phyloP scores from a whole-genome alignment of 1,140 invertebrate species.

The Dinoponera quadriceps region DNA sequence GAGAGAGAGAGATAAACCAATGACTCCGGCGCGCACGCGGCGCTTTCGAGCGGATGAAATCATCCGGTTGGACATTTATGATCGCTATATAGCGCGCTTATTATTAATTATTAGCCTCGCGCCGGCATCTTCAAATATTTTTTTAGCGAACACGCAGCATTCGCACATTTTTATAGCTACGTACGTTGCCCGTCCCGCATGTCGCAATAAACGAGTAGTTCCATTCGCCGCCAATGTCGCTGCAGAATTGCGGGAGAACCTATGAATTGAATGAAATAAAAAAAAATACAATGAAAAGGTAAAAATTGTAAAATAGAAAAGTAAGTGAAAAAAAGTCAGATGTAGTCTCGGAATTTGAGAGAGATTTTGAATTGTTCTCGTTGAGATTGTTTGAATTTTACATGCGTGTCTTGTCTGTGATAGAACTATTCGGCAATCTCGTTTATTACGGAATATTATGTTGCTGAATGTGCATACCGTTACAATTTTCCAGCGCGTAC shows the following conservation, averaged over 20 bases:
- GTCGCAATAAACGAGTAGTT: conserved; percentile 31
- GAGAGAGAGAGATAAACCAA: conserved; percentile 45
- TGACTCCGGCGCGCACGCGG: conserved; percentile 11
- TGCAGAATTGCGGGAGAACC: background rate
- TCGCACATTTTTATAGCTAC: conserved; percentile 13
- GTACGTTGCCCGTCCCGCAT: background rate
- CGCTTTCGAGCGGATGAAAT: conserved; percentile 29
- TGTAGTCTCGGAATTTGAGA: too few species aligned
- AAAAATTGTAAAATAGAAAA: too few species aligned
- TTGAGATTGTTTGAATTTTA: background rate
- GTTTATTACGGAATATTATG: background rate
- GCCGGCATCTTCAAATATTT: conserved; percentile 17
- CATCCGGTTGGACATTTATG: conserved; percentile 49
- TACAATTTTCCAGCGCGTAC: background rate
- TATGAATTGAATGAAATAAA: background rate
- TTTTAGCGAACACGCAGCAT: background rate
- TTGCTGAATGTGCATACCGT: background rate
- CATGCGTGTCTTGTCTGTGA: background rate
- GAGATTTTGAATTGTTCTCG: background rate
- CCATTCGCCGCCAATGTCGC: background rate
- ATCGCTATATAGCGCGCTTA: conserved; percentile 4
- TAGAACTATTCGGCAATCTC: background rate
- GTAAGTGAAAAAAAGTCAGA: too few species aligned
- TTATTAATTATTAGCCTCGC: conserved; percentile 52
- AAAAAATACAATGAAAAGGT: too few species aligned